These are phyloP conservation scores for Nesidiocoris tenuis DNA, from an alignment of 2,888 invertebrate genomes.

Conservation along the genomic window DNA sequence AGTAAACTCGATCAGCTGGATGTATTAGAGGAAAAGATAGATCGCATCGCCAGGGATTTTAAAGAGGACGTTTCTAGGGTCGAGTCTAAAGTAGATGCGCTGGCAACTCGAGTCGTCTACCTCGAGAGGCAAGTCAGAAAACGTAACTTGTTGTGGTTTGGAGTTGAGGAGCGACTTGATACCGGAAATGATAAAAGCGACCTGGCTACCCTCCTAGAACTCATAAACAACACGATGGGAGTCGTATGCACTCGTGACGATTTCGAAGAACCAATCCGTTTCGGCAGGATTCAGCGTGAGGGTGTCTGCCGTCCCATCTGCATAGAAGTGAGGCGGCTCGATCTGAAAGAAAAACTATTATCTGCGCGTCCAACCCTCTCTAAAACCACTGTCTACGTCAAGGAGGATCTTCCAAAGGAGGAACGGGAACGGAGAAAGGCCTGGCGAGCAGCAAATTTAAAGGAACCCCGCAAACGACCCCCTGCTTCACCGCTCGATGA, in stretches of 20 bases:
- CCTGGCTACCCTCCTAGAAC: neutral
- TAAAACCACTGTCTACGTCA: neutral
- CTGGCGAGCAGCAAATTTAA: neutral
- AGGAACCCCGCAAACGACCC: neutral
- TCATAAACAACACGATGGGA: neutral
- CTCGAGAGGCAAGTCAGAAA: neutral
- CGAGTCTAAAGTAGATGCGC: neutral
- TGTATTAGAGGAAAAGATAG: neutral
- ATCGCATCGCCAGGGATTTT: neutral
- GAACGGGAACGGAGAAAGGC: conserved; percentile 23
- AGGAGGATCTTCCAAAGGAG: conserved; percentile 26
- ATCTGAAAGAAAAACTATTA: conserved; percentile 15
- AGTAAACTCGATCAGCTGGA: neutral
- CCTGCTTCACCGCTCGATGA: neutral
- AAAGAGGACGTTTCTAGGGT: neutral
- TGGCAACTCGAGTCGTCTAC: neutral
- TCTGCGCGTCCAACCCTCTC: conserved; percentile 2
- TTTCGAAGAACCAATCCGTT: neutral
- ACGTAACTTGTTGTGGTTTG: neutral
- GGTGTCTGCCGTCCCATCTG: conserved; percentile 8
- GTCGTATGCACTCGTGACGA: neutral
- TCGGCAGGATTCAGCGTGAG: neutral
- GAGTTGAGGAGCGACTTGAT: neutral
- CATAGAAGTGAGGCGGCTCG: conserved; percentile 17
- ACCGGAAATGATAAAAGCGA: too few relatives aligned